Evolutionary conservation across 92 coral and sea anemone species (phyloP).

Genomic region (Zoanthus sansibaricus): DNA sequence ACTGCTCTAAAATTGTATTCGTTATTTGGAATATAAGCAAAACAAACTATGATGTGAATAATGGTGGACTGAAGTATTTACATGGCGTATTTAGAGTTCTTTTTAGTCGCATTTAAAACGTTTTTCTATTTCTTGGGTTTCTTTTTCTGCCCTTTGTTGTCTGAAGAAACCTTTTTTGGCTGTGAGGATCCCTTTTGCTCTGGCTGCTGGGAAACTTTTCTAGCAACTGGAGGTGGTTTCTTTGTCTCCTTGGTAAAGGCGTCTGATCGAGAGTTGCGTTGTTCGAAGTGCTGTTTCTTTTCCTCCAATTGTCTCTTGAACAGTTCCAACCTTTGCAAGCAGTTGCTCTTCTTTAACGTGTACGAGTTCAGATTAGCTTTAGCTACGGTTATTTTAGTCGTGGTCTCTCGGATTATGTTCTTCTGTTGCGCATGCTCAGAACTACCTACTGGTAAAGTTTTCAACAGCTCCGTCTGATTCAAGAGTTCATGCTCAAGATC

Average conservation of each 20-base stretch:
- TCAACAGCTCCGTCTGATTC: constrained; percentile 89
- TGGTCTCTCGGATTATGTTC: constrained; percentile 87
- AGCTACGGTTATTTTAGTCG: constrained; percentile 83
- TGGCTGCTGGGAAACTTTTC: constrained; percentile 12
- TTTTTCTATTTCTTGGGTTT: neutral
- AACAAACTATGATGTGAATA: no score
- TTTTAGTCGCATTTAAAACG: neutral
- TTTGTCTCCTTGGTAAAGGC: neutral
- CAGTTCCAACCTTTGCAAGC: constrained; percentile 28
- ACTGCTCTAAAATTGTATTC: neutral
- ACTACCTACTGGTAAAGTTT: constrained; percentile 80
- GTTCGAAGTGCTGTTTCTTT: constrained; percentile 55
- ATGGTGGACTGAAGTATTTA: neutral
- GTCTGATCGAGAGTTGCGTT: neutral
- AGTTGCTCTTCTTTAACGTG: constrained; percentile 29
- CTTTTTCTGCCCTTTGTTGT: constrained; percentile 16
- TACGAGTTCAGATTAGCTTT: constrained; percentile 65
- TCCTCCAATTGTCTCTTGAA: constrained; percentile 42
- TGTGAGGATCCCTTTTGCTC: neutral
- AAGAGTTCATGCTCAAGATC: constrained; percentile 94
- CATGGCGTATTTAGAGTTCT: neutral
- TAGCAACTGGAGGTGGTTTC: neutral
- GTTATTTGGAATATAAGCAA: no score
- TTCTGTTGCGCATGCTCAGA: constrained; percentile 87
- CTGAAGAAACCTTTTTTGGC: constrained; percentile 19